A percentile compares a stretch with the other conserved stretches of the same genome.
Evolutionary conservation across 2,797 vertebrate genomes (phyloP).

Genomic region (Protonibea diacanthus): DNA sequence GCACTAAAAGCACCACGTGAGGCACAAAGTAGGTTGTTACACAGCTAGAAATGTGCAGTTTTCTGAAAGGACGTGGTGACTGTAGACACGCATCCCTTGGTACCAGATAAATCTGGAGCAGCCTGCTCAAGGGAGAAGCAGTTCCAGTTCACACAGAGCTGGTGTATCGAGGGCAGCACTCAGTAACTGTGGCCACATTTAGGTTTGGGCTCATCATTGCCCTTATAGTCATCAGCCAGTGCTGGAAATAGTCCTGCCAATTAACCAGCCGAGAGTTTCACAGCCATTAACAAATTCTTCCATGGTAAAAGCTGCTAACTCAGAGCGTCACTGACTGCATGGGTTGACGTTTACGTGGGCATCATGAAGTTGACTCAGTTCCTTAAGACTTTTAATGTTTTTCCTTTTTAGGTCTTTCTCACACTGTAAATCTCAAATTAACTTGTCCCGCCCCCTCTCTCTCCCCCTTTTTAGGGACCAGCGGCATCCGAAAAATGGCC

Average conservation of each 20-base stretch:
- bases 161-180: conserved; percentile 55
- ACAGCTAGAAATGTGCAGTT: conserved; percentile 16
- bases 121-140: conserved; percentile 70
- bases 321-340: conserved; percentile 10
- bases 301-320: conserved; percentile 36
- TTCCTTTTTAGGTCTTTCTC: neutral
- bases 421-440: conserved; percentile 12
- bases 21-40: conserved; percentile 35
- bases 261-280: conserved; percentile 60
- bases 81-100: conserved; percentile 52
- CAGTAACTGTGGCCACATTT: conserved; percentile 70
- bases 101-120: conserved; percentile 77
- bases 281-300: conserved; percentile 43
- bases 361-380: neutral
- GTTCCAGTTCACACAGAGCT: conserved; percentile 69
- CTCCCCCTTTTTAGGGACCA: conserved; percentile 77
- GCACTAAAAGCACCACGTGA: neutral
- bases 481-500: conserved; percentile 84
- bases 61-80: conserved; percentile 36
- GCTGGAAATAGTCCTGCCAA: conserved; percentile 73
- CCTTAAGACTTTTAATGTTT: neutral
- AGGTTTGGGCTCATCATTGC: conserved; percentile 58
- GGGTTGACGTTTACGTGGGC: conserved; percentile 4
- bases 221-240: conserved; percentile 55
- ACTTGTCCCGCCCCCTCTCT: neutral